These are phyloP conservation scores for Lottia gigantea DNA, from an alignment of 2,888 invertebrate species.

Conservation along the genomic window DNA sequence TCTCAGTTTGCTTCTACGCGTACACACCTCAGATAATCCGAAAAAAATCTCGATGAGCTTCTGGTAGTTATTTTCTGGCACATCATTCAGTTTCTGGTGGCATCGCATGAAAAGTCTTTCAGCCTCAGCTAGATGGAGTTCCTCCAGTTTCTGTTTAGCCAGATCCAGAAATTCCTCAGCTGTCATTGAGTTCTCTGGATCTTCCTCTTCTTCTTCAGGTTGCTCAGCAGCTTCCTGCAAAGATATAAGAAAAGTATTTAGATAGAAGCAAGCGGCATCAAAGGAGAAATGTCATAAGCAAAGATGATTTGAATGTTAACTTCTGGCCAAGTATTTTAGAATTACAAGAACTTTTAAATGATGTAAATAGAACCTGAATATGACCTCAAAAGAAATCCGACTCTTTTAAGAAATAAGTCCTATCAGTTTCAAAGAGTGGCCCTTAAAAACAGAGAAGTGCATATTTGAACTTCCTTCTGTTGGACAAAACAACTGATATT, in stretches of 20 bases:
- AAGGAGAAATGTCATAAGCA: no score
- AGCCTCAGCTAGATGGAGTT: conserved; percentile 46
- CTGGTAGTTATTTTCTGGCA: conserved; percentile 45
- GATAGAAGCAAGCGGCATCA: no score
- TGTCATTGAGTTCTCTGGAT: conserved; percentile 28
- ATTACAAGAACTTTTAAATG: no score
- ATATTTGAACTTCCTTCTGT: no score
- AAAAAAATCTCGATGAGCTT: conserved; percentile 48
- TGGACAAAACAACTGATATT: no score
- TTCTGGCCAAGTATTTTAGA: no score
- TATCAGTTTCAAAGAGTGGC: no score
- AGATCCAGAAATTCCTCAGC: conserved; percentile 30
- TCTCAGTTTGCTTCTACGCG: conserved; percentile 48
- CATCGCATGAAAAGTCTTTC: conserved; percentile 51
- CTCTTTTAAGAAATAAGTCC: no score
- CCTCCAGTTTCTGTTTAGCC: conserved; percentile 30
- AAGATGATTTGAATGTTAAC: no score
- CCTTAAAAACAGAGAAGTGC: no score
- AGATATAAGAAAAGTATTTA: background rate
- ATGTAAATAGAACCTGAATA: no score
- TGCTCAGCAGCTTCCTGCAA: conserved; percentile 18
- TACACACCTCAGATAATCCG: conserved; percentile 57
- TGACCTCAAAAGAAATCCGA: no score
- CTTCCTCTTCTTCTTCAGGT: conserved; percentile 25
- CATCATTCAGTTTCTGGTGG: conserved; percentile 47